Base-by-base conservation (phyloP, 2,113 vertebrate genomes). In the Cephalopholis sonnerati region DNA sequence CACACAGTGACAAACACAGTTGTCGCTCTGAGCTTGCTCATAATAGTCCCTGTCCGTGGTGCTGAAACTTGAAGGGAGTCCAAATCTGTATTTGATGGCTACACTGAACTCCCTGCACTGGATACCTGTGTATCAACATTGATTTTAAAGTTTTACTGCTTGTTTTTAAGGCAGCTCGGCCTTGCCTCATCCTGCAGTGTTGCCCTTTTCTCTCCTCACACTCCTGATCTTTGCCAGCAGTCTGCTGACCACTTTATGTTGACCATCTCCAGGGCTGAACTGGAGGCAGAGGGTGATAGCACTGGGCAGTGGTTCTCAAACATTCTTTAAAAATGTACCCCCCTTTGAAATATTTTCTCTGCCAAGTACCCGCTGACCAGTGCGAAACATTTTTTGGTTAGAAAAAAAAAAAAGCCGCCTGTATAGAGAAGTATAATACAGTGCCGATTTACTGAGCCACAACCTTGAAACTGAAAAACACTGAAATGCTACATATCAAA, bases 21-120 rank as follows among this genome's bases (percentile, higher is more conserved):
- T 51, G 27, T 12, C 13, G 2, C 15, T 48, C 51, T 46, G 25
- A 32, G 17, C 18, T 59, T 32, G 18, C 59, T 54, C 50, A 13
- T 13, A 15, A 15, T 18, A 36, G 59, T 77, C 67, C n/a, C 87
- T 89, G 85, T 88, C 89, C 64, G 1, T 86, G 83, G 87, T 89
- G 59, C 87, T 89, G 84, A 85, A 85, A 54, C 57, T 36, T 58
- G 24, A 68, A 36, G 1, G 2, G 1, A 20, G 44, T 75, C 44
- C 53, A 57, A 41, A 66, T 24, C 65, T 24, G 51, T 10, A 15
- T 75, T 69, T 69, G 20, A 70, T 41, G 51, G 17, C 50, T 59
- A 9, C 51, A 13, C 5, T 32, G 15, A 32, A 54, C 50, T 61
- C 36, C 16, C 27, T 24, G 48, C 27, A 3, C 16, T 10, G 29